A percentile compares a stretch with the other conserved stretches of the same genome.
These are phyloP conservation scores for Papilio demoleus DNA, from an alignment of 2,888 invertebrate genomes.

Conservation along the genomic window DNA sequence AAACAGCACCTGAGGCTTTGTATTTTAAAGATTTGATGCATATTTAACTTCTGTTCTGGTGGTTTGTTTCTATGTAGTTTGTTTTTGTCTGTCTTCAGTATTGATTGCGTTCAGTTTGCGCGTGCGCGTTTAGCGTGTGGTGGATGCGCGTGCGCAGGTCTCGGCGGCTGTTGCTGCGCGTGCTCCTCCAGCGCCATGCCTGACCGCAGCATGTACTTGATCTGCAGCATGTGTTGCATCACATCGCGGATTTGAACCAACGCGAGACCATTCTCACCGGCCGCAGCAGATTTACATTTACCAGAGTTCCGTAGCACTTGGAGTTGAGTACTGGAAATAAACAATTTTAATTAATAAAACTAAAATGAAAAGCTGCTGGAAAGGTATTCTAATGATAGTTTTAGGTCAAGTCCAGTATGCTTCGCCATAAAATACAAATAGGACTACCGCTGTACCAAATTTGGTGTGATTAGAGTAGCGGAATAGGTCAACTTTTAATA, in stretches of 20 bases:
- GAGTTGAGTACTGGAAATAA: conserved; percentile 85
- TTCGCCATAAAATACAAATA: too few species aligned
- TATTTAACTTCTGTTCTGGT: too few species aligned
- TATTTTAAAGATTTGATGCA: too few species aligned
- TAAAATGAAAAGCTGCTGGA: too few species aligned
- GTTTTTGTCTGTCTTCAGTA: too few species aligned
- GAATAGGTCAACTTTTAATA: too few species aligned
- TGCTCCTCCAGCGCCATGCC: conserved; percentile 64
- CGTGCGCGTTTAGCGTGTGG: conserved; percentile 59
- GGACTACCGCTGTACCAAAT: too few species aligned
- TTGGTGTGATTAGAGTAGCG: too few species aligned
- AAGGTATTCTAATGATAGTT: too few species aligned
- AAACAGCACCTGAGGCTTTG: too few species aligned
- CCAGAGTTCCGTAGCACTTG: conserved; percentile 90
- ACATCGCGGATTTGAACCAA: conserved; percentile 93
- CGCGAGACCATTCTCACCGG: conserved; percentile 88
- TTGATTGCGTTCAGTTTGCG: conserved; percentile 62
- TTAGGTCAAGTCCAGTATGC: too few species aligned
- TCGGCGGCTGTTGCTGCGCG: conserved; percentile 47
- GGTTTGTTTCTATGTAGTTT: too few species aligned
- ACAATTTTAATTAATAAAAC: neutral
- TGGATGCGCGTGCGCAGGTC: conserved; percentile 52
- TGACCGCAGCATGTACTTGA: conserved; percentile 91
- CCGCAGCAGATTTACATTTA: conserved; percentile 86
- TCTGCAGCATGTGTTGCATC: conserved; percentile 93